Evolutionary conservation across 2,888 invertebrate genomes (phyloP).

Genomic region (Tipula confusa): DNA sequence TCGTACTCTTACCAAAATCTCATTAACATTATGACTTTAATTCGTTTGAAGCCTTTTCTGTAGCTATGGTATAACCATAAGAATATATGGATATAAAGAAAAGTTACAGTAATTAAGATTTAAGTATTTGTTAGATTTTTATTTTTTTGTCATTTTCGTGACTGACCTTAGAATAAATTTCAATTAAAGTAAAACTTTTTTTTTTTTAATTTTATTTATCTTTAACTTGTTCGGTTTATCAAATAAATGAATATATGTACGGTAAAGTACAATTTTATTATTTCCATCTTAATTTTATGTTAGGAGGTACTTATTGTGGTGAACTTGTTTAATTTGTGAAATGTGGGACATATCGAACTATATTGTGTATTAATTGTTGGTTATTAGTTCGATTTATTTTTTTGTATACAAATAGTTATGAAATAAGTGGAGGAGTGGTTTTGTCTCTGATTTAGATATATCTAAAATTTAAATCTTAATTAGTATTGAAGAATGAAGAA

Average conservation of each 20-base stretch:
- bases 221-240: background rate
- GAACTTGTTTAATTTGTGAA: background rate
- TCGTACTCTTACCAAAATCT: background rate
- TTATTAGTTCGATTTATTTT: background rate
- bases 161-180: conserved; percentile 25
- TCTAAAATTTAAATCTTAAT: background rate
- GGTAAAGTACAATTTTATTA: background rate
- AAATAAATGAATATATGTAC: background rate
- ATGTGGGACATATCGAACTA: background rate
- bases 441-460: background rate
- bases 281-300: conserved; percentile 20
- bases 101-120: background rate
- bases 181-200: background rate
- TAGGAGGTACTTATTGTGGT: background rate
- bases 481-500: background rate
- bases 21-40: background rate
- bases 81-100: background rate
- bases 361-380: background rate
- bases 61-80: too few relatives aligned
- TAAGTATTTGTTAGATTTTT: background rate
- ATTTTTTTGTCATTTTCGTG: background rate
- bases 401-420: background rate
- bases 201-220: background rate
- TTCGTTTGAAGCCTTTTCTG: background rate
- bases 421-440: background rate